A percentile compares a stretch with the other conserved stretches of the same genome.
phyloP scores from a whole-genome alignment of 1,140 invertebrate species.

The Sminthurinus signatus region DNA sequence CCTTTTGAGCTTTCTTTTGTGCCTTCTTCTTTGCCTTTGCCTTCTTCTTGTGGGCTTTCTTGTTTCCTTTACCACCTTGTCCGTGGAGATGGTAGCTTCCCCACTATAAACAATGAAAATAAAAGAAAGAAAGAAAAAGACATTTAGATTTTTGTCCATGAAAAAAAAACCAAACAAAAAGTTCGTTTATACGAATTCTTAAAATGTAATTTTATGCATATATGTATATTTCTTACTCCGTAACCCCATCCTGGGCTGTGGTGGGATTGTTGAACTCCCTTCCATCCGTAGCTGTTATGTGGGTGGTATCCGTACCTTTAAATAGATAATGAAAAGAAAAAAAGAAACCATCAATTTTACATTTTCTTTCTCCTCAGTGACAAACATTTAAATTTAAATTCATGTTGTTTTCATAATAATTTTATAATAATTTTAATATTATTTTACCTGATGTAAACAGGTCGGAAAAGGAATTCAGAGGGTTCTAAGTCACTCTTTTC shows the following conservation, averaged over 20 bases:
- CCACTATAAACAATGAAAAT: slow-evolving; percentile 37
- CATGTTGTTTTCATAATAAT: no score
- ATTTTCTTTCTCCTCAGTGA: no score
- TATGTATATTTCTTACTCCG: no score
- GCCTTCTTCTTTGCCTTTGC: slow-evolving; percentile 37
- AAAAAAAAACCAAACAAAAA: no score
- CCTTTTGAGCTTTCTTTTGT: slow-evolving; percentile 24
- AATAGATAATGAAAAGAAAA: neutral
- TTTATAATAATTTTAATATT: no score
- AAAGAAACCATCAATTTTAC: no score
- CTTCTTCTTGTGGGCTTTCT: slow-evolving; percentile 33
- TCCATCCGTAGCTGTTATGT: slow-evolving; percentile 38
- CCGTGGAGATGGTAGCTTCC: slow-evolving; percentile 39
- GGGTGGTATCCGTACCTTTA: slow-evolving; percentile 39
- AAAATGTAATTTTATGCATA: no score
- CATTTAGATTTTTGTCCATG: no score
- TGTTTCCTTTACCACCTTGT: slow-evolving; percentile 11
- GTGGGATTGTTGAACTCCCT: slow-evolving; percentile 20
- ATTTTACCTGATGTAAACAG: slow-evolving; percentile 41
- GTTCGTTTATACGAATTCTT: no score
- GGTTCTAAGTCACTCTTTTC: slow-evolving; percentile 39
- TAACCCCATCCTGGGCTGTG: slow-evolving; percentile 23
- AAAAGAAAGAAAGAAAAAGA: no score
- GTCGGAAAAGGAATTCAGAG: slow-evolving; percentile 41
- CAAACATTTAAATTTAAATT: no score